phyloP scores from a whole-genome alignment of 1,140 invertebrate species.

The Atopsyche davidsoni region DNA sequence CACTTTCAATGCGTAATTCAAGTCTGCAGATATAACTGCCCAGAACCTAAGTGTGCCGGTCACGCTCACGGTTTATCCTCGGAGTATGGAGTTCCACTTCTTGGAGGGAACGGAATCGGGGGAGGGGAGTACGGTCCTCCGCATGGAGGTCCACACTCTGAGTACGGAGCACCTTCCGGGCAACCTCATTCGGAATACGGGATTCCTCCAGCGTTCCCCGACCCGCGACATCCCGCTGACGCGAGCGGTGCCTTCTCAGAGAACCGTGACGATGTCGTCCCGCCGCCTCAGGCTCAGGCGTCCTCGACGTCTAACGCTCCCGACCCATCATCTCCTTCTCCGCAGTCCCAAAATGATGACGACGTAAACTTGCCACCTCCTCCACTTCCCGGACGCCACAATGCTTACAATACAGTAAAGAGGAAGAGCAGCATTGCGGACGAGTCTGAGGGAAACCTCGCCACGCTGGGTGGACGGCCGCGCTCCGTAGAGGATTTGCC shows the following conservation, averaged over 20 bases:
- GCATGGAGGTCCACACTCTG: conserved; percentile 53
- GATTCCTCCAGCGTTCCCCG: conserved; percentile 69
- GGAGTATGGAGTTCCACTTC: conserved; percentile 63
- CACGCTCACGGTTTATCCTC: conserved; percentile 54
- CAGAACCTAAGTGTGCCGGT: conserved; percentile 76
- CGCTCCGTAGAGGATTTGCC: conserved; percentile 71
- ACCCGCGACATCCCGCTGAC: conserved; percentile 75
- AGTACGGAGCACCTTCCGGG: conserved; percentile 61
- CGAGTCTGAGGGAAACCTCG: conserved; percentile 69
- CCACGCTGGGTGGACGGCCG: conserved; percentile 74
- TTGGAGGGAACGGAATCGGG: conserved; percentile 51
- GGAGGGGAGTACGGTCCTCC: conserved; percentile 64
- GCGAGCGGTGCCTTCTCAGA: conserved; percentile 75
- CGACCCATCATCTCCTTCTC: conserved; percentile 60
- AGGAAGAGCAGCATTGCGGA: conserved; percentile 68
- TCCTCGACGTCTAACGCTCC: conserved; percentile 60
- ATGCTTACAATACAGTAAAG: conserved; percentile 74
- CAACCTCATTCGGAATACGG: conserved; percentile 59
- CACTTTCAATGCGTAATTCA: conserved; percentile 96
- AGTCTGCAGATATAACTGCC: conserved; percentile 88
- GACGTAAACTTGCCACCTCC: conserved; percentile 73
- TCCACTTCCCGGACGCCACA: conserved; percentile 68
- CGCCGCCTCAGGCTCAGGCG: conserved; percentile 67
- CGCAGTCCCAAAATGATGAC: conserved; percentile 43
- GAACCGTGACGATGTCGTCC: conserved; percentile 70